Evolutionary conservation across 1,140 invertebrate species (phyloP), one percentile per base, ranked within the genome.

Genomic region (Drosophila baimaii): DNA sequence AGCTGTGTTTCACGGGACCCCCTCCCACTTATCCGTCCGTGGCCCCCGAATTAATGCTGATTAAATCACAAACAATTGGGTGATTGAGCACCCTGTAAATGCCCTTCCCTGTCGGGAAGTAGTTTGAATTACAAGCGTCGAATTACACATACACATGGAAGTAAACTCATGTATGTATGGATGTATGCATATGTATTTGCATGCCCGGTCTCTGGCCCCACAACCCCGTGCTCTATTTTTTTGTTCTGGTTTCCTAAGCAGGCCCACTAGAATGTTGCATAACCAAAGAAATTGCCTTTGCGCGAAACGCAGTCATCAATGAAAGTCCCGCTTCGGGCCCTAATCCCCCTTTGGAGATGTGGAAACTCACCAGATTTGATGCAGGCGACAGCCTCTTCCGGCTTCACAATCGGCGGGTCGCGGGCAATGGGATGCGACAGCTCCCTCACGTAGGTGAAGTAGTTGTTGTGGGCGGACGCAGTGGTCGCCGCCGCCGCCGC

Each of bases 361-460:
- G n/a, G 5, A 3, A 1, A 61, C 90, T 90, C 65, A 94, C 94
- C 93, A 27, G 94, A 94, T 90, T 94, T 93, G 33, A 94, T 92
- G 75, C 92, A 93, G 92, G 91, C 91, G 15, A 94, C 92, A 3
- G 93, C 94, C 68, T 93, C 91, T 43, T 93, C 92, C 10, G 93
- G 91, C n/a, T 72, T 52, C 5, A 93, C 79, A 77, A 90, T 92
- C 77, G 93, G 92, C 2, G 93, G 93, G 58, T 93, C 92, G 15
- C 93, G 84, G 33, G 92, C 89, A 61, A 94, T 84, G 51, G 93
- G 93, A 89, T 94, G 94, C 10, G 93, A 93, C 62, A 94, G 78
- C 63, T 93, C 93, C 64, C 93, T 92, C 17, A 93, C 92, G 56
- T 94, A 93, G 19, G 93, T 94, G 76, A 93, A 94, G 79, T 93